Conservation (phyloP, 2,113 vertebrate genomes). For the Riparia riparia region DNA sequence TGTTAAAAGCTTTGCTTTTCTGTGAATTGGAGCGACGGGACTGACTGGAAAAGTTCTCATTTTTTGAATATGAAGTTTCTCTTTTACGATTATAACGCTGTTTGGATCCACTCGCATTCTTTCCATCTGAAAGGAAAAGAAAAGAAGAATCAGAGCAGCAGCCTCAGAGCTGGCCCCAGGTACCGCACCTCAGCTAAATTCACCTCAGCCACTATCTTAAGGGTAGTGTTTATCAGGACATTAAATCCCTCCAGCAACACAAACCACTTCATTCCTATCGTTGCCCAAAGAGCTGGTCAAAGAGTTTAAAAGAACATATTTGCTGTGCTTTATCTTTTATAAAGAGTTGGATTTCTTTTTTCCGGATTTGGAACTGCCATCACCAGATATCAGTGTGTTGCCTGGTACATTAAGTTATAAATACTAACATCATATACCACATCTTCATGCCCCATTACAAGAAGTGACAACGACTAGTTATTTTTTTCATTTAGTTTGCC, state of each 20-base stretch:
- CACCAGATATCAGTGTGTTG: rapidly evolving
- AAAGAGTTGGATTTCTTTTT: background rate
- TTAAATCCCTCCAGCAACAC: background rate
- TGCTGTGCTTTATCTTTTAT: background rate
- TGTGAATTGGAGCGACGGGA: slow-evolving; percentile 94
- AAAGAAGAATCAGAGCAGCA: background rate
- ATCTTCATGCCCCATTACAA: background rate
- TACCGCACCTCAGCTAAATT: background rate
- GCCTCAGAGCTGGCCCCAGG: rapidly evolving
- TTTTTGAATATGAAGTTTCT: slow-evolving; percentile 91
- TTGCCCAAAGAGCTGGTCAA: background rate
- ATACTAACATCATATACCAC: background rate
- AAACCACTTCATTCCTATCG: background rate
- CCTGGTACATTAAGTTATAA: background rate
- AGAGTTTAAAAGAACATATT: background rate
- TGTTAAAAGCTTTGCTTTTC: slow-evolving; percentile 99
- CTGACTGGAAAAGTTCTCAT: slow-evolving; percentile 88
- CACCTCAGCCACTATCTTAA: background rate
- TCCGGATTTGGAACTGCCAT: background rate
- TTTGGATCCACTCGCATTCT: slow-evolving; percentile 91
- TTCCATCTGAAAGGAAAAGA: slow-evolving; percentile 84
- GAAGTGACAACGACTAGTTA: background rate
- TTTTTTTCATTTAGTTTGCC: background rate
- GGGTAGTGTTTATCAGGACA: background rate
- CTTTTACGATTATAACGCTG: slow-evolving; percentile 92